A percentile compares a stretch with the other conserved stretches of the same genome.
Conservation (phyloP, 2,797 vertebrate species). For the Lacerta viridis region DNA sequence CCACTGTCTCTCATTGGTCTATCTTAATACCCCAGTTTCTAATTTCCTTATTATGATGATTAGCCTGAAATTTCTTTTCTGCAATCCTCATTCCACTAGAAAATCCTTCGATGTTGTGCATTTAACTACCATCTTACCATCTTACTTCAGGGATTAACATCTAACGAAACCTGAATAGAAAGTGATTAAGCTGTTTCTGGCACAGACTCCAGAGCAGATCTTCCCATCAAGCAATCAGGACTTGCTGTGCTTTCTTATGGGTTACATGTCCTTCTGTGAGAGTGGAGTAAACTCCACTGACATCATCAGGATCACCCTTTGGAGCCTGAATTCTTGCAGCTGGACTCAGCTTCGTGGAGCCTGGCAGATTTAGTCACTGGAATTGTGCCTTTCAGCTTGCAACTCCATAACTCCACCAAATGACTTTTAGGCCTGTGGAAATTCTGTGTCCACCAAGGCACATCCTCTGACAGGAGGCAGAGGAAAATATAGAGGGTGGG, state of each 20-base stretch:
- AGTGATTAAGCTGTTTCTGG: constrained; percentile 2
- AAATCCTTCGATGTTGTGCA: not conserved
- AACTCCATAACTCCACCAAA: constrained; percentile 6
- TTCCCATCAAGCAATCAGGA: not conserved
- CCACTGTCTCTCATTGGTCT: not conserved
- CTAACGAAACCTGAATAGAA: not conserved
- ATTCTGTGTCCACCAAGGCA: not conserved
- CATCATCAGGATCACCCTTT: not conserved
- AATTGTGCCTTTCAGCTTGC: not conserved
- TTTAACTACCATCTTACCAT: constrained; percentile 13
- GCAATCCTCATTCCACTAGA: not conserved
- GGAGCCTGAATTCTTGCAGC: constrained; percentile 5
- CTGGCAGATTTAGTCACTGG: not conserved
- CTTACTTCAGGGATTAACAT: constrained; percentile 29
- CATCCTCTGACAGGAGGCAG: constrained; percentile 2
- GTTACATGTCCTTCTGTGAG: not conserved
- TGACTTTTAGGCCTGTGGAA: not conserved
- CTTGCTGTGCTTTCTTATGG: not conserved
- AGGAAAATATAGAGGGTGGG: not conserved
- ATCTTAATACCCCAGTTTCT: not conserved
- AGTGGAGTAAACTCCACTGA: not conserved
- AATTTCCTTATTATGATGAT: constrained; percentile 18
- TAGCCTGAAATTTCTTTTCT: not conserved
- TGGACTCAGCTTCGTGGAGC: not conserved
- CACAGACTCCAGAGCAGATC: not conserved